Percentiles rank a stretch among this genome's conserved stretches.
Evolutionary conservation across 2,888 invertebrate genomes (phyloP).

Genomic region (Coelinius sp.): DNA sequence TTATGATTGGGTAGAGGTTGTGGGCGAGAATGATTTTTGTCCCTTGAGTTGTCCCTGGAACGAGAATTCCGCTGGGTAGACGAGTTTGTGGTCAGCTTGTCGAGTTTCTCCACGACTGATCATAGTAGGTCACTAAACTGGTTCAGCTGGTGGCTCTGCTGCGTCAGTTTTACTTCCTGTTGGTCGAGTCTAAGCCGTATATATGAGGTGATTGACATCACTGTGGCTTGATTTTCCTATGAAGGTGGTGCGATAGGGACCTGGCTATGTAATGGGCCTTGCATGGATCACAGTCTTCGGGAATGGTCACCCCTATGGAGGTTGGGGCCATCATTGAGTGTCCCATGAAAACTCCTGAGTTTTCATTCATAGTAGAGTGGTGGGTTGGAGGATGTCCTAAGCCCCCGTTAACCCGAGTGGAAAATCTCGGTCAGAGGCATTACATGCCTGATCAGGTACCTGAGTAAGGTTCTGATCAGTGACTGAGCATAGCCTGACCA

Average conservation of each 20-base stretch:
- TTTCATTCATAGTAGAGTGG: no score
- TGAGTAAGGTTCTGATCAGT: no score
- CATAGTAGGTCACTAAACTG: background rate
- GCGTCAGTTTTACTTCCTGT: background rate
- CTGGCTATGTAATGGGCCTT: background rate
- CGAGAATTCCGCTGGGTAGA: background rate
- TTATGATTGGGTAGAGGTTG: no score
- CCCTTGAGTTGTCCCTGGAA: background rate
- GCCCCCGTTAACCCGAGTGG: no score
- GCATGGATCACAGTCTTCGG: background rate
- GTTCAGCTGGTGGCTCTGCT: background rate
- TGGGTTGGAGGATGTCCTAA: no score
- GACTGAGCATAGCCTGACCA: no score
- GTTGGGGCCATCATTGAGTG: no score
- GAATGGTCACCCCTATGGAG: background rate
- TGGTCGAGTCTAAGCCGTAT: background rate
- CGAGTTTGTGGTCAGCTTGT: background rate
- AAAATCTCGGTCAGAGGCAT: no score
- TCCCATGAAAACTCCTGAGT: no score
- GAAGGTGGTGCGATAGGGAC: no score
- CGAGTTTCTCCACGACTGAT: background rate
- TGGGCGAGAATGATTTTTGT: background rate
- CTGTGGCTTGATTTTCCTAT: background rate
- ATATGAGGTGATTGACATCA: background rate
- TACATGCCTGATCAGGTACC: no score